Base-by-base conservation (phyloP, 2,797 vertebrate genomes). In the Gymnopithys bicolor region DNA sequence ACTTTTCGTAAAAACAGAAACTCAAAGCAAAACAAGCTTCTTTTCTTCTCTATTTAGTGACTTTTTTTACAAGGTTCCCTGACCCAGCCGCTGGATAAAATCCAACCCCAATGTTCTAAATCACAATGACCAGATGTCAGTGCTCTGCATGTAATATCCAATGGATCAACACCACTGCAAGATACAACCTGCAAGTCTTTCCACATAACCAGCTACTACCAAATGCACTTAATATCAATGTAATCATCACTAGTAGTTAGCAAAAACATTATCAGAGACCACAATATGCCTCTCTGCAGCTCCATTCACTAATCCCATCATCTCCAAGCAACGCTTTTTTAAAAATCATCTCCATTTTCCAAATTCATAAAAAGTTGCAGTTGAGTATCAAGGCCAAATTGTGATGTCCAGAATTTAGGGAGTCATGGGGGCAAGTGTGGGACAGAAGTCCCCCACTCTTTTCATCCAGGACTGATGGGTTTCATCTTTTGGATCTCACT, bases 361-460 rank as follows among this genome's bases (percentile, higher is more conserved):
- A 41, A 41, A 41, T 41, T 41, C 39, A 41, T n/a, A 39, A 69
- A 89, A 60, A 51, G 14, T n/a, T 64, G 28, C 71, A 39, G 46
- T 33, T 0, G 0, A 49, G 16, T 1, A 1, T 68, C n/a, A 35
- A 64, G 35, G 37, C 14, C 41, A 43, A 78, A 60, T 21, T 49
- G 4, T 27, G 13, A 13, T 21, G n/a, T 7, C 35, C 67, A 52
- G 51, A 79, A 78, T 83, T 75, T 33, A 48, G 53, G 55, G 45
- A 90, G 19, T 37, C 33, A 9, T 23, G 32, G 63, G 45, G 67
- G 79, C 24, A 70, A 52, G 33, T 13, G 11, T 52, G 35, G n/a
- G 48, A 32, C 24, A 7, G 6, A 27, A 68, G 17, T 39, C 11
- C 11, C 5, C 11, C 0, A 1, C 0, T 75, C 23, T 64, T 87